Percentiles rank a stretch among this genome's conserved stretches.
Conservation (phyloP, 2,888 invertebrate genomes). For the Phortica okadai region DNA sequence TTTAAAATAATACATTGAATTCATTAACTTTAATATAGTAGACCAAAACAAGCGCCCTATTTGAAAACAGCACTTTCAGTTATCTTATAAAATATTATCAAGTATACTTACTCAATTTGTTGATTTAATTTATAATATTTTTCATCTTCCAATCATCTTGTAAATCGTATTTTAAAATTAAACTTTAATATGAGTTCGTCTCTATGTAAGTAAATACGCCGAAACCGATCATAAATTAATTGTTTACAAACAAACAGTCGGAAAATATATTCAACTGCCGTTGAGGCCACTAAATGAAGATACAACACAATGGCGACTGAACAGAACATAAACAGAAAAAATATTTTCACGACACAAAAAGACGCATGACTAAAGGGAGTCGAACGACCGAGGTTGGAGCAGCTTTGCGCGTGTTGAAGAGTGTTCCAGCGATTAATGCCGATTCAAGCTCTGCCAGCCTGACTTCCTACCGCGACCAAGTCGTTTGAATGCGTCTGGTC, state of each 20-base stretch:
- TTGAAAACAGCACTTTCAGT: no score
- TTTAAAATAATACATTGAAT: no score
- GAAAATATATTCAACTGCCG: slow-evolving; percentile 7
- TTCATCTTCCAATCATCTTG: no score
- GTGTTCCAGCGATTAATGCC: not conserved
- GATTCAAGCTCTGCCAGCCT: not conserved
- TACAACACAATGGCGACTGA: not conserved
- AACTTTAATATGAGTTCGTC: no score
- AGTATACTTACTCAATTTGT: no score
- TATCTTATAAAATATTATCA: no score
- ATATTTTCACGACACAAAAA: not conserved
- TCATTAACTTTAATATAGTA: no score
- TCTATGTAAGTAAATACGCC: not conserved
- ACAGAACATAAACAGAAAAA: not conserved
- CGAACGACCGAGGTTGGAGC: not conserved
- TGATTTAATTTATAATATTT: no score
- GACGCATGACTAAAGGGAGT: not conserved
- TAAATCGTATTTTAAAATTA: no score
- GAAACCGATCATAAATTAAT: not conserved
- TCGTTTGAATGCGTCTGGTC: slow-evolving; percentile 57
- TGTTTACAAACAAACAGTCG: slow-evolving; percentile 35
- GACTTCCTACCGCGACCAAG: slow-evolving; percentile 53
- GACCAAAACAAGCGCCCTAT: no score
- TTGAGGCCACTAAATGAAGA: not conserved
- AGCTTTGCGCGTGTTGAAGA: not conserved